Percentiles rank a stretch among this genome's conserved stretches.
phyloP scores from a whole-genome alignment of 2,113 vertebrate species.

The Struthio camelus region DNA sequence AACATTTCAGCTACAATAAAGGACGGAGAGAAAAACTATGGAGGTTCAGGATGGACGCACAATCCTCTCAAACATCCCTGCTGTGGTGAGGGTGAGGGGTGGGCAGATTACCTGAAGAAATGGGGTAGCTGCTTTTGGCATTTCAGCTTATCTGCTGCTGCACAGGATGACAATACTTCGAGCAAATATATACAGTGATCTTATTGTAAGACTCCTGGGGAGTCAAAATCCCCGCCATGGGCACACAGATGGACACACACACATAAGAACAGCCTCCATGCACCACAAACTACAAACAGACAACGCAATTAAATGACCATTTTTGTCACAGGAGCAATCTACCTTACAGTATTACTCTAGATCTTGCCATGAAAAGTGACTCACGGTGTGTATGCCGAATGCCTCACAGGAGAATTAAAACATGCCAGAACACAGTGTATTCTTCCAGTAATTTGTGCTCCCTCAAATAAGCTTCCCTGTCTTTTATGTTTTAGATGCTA shows the following conservation, averaged over 20 bases:
- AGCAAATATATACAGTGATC: neutral
- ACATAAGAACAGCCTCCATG: neutral
- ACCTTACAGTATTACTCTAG: neutral
- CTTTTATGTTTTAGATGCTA: neutral
- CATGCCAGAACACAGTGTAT: neutral
- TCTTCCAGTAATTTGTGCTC: neutral
- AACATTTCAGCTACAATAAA: neutral
- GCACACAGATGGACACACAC: neutral
- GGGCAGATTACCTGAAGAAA: neutral
- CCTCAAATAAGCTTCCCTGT: neutral
- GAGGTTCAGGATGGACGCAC: rapidly evolving
- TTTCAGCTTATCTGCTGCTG: neutral
- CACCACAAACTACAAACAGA: neutral
- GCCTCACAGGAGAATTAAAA: neutral
- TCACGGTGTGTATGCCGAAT: neutral
- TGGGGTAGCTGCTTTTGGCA: neutral
- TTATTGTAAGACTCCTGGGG: neutral
- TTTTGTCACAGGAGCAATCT: neutral
- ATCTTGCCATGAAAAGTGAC: neutral
- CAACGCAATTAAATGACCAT: neutral
- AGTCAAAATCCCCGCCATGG: neutral
- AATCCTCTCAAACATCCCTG: neutral
- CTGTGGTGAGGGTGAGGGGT: neutral
- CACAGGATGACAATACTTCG: neutral
- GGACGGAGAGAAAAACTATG: neutral